These are phyloP conservation scores for Malacosoma neustria DNA, from an alignment of 2,888 invertebrate genomes.

Conservation along the genomic window DNA sequence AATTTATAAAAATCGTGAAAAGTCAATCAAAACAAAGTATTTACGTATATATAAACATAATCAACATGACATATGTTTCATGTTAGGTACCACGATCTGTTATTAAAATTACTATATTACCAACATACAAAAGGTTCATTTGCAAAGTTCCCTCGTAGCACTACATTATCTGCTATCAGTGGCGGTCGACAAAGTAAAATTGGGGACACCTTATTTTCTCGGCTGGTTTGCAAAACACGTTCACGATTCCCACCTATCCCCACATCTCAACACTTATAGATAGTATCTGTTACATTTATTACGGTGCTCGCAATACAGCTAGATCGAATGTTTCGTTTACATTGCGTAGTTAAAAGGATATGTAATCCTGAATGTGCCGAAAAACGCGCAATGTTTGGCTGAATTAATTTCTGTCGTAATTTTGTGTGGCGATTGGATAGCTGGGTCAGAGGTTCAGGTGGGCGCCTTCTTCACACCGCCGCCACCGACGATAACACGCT, in stretches of 20 bases:
- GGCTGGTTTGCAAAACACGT: constrained; percentile 72
- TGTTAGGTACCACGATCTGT: constrained; percentile 10
- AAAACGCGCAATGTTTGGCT: constrained; percentile 25
- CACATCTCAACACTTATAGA: constrained; percentile 73
- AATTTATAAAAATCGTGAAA: too few relatives aligned
- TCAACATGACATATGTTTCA: too few relatives aligned
- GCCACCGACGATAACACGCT: constrained; percentile 73
- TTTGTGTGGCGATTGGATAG: constrained; percentile 23
- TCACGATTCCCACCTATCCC: constrained; percentile 71
- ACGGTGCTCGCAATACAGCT: constrained; percentile 21
- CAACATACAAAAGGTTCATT: constrained; percentile 40
- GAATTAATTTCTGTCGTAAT: constrained; percentile 17
- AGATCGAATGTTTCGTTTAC: constrained; percentile 25
- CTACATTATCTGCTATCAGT: constrained; percentile 63
- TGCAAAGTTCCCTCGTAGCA: constrained; percentile 49
- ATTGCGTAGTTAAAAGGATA: constrained; percentile 31
- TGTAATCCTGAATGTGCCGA: too few relatives aligned
- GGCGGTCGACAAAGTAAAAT: constrained; percentile 66
- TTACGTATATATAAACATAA: too few relatives aligned
- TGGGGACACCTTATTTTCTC: constrained; percentile 69
- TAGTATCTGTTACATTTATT: constrained; percentile 68
- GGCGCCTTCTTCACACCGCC: constrained; percentile 68
- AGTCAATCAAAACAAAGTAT: too few relatives aligned
- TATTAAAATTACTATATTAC: constrained; percentile 22
- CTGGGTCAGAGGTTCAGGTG: constrained; percentile 56